These are phyloP conservation scores for Drosophila paramelanica DNA, from an alignment of 2,888 invertebrate species.

Conservation along the genomic window DNA sequence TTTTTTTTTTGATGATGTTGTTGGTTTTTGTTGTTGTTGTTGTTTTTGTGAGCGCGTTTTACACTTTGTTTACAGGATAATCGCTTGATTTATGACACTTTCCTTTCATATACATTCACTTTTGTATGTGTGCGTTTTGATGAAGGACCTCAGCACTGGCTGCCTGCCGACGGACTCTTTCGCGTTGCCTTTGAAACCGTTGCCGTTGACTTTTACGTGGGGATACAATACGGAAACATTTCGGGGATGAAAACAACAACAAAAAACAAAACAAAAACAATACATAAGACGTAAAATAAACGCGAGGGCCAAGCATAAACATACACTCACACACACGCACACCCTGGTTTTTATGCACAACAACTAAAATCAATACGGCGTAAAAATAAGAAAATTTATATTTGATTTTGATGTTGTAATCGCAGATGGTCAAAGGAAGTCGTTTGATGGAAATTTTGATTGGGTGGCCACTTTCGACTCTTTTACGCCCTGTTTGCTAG, in stretches of 20 bases:
- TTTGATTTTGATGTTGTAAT: constrained; percentile 67
- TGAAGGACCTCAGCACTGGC: constrained; percentile 54
- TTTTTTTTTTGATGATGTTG: constrained; percentile 20
- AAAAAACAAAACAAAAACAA: constrained; percentile 12
- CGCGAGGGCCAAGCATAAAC: constrained; percentile 49
- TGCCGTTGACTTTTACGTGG: constrained; percentile 54
- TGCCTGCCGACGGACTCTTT: constrained; percentile 43
- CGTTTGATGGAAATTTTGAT: constrained; percentile 34
- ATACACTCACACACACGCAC: constrained; percentile 3
- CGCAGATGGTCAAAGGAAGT: constrained; percentile 58
- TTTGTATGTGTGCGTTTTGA: constrained; percentile 51
- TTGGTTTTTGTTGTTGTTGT: constrained; percentile 19
- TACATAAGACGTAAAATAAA: constrained; percentile 59
- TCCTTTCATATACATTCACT: constrained; percentile 50
- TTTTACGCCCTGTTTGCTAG: constrained; percentile 30
- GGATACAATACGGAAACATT: constrained; percentile 39
- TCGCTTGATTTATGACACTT: constrained; percentile 80
- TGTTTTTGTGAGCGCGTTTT: constrained; percentile 60
- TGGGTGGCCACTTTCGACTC: constrained; percentile 39
- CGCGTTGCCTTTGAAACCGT: constrained; percentile 47
- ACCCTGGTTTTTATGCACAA: constrained; percentile 54
- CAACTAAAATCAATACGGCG: constrained; percentile 71
- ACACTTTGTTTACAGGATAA: constrained; percentile 80
- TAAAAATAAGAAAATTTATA: constrained; percentile 65
- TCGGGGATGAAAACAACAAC: constrained; percentile 25